phyloP scores from a whole-genome alignment of 2,888 invertebrate genomes.

The Tenthredo distinguenda region DNA sequence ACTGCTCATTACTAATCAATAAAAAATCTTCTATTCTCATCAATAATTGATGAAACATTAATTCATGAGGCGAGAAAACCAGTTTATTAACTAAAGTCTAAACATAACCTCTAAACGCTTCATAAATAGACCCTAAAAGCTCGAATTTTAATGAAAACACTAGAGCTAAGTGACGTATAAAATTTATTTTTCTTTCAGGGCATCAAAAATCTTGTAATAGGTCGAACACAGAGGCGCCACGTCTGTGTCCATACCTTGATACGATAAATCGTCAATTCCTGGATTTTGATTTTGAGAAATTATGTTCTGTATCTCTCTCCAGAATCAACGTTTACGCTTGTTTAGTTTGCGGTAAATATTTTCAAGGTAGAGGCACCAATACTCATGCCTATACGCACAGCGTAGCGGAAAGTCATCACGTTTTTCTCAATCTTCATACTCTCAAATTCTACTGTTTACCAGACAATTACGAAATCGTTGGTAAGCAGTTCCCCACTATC shows the following conservation, averaged over 20 bases:
- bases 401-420: constrained; percentile 98
- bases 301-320: constrained; percentile 98
- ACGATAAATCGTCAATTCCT: constrained; percentile 98
- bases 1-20: not conserved
- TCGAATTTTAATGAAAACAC: not conserved
- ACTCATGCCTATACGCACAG: constrained; percentile 99
- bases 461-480: constrained; percentile 99
- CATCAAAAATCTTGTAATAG: constrained; percentile 9
- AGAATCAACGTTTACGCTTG: constrained; percentile 99
- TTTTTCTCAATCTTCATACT: constrained; percentile 97
- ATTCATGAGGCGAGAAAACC: not conserved
- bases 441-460: constrained; percentile 99
- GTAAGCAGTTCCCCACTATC: constrained; percentile 78
- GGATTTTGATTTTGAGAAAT: constrained; percentile 99
- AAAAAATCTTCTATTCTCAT: not conserved
- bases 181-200: not conserved
- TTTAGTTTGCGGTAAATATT: constrained; percentile 99
- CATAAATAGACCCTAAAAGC: not conserved
- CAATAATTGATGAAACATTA: not conserved
- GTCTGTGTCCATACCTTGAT: constrained; percentile 97
- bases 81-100: not conserved
- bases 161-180: not conserved
- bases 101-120: not conserved
- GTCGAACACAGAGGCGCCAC: constrained; percentile 67
- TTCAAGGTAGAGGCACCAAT: constrained; percentile 97